Evolutionary conservation across 37 sponge, comb jelly and placozoan species (phyloP).

Genomic region (Ianthella basta): DNA sequence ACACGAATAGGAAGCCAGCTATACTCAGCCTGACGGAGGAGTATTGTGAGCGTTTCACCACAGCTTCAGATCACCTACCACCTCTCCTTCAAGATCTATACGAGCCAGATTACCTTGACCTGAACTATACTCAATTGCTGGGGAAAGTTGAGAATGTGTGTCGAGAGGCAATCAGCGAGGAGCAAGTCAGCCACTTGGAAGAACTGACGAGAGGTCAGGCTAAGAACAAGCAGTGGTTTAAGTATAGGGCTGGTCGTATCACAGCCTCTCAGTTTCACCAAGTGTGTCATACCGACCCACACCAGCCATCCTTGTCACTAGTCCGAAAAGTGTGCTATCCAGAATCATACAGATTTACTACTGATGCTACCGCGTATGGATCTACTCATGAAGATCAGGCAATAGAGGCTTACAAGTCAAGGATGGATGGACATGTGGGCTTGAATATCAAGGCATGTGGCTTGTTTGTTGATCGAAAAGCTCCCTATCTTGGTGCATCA

Average conservation of each 20-base stretch:
- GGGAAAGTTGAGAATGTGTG: conserved; percentile 6
- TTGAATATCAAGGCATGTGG: not conserved
- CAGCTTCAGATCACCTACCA: conserved; percentile 22
- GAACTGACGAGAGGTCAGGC: conserved; percentile 3
- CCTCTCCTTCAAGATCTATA: not conserved
- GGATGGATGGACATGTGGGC: not conserved
- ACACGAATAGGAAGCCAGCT: conserved; percentile 25
- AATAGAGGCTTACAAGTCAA: conserved; percentile 11
- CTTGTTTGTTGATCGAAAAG: not conserved
- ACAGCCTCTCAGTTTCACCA: conserved; percentile 43
- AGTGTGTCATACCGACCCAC: conserved; percentile 22
- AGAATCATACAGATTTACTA: conserved; percentile 20
- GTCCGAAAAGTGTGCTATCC: conserved; percentile 39
- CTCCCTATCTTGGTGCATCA: conserved; percentile 36
- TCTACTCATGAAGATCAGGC: conserved; percentile 8
- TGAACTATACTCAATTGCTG: conserved; percentile 11
- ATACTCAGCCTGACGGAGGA: conserved; percentile 4
- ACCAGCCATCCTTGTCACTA: conserved; percentile 27
- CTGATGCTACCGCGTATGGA: conserved; percentile 24
- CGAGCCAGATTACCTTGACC: conserved; percentile 16
- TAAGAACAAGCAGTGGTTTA: conserved; percentile 23
- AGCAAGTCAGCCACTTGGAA: conserved; percentile 1
- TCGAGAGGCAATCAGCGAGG: not conserved
- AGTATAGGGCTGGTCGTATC: conserved; percentile 33
- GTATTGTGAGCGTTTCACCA: not conserved